Evolutionary conservation across 2,888 invertebrate genomes (phyloP).

Genomic region (Yponomeuta evonymella): DNA sequence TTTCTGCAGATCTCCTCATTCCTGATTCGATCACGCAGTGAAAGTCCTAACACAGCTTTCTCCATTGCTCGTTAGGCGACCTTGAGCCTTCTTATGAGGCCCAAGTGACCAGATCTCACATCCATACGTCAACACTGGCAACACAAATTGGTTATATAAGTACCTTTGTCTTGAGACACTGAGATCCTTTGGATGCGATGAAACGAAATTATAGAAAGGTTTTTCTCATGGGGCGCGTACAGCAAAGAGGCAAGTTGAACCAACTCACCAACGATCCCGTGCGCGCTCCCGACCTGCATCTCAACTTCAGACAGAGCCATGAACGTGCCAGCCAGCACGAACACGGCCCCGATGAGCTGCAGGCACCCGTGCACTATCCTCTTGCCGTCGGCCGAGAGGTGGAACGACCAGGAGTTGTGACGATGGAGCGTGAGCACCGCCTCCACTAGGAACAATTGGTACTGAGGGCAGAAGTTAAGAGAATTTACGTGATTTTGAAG

Average conservation of each 20-base stretch:
- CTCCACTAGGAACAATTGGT: conserved; percentile 69
- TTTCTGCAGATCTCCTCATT: too few relatives aligned
- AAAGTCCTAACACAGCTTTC: too few relatives aligned
- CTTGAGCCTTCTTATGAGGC: too few relatives aligned
- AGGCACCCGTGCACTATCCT: conserved; percentile 71
- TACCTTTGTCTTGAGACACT: too few relatives aligned
- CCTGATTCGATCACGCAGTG: too few relatives aligned
- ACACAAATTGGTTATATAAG: too few relatives aligned
- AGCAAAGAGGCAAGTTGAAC: background rate
- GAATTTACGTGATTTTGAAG: background rate
- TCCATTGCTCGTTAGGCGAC: too few relatives aligned
- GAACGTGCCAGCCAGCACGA: conserved; percentile 70
- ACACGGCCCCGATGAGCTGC: conserved; percentile 65
- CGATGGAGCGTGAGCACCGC: conserved; percentile 62
- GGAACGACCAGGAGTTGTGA: conserved; percentile 69
- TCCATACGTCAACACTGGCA: too few relatives aligned
- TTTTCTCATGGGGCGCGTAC: too few relatives aligned
- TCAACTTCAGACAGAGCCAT: conserved; percentile 55
- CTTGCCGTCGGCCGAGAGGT: conserved; percentile 55
- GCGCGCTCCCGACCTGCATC: conserved; percentile 49
- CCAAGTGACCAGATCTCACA: too few relatives aligned
- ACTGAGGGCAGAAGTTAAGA: conserved; percentile 38
- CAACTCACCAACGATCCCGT: conserved; percentile 65
- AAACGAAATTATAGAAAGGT: too few relatives aligned
- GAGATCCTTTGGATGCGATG: too few relatives aligned